These are phyloP conservation scores for Tromatobia lineatoria DNA, from an alignment of 2,888 invertebrate species.

Conservation along the genomic window DNA sequence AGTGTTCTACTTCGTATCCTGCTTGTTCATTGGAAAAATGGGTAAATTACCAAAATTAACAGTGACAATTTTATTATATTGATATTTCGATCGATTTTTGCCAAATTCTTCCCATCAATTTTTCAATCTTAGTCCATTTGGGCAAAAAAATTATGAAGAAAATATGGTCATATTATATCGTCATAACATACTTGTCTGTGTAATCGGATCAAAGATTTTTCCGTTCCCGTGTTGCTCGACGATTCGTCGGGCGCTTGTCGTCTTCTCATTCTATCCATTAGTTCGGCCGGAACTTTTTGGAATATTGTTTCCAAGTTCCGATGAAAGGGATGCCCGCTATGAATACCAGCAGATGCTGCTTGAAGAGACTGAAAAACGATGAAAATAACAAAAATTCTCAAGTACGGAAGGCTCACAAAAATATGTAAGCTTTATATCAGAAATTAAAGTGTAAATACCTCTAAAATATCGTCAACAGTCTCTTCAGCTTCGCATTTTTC, in stretches of 20 bases:
- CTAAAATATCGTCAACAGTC: slow-evolving; percentile 96
- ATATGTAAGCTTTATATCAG: not conserved
- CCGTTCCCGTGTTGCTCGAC: slow-evolving; percentile 90
- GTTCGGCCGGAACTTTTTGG: slow-evolving; percentile 93
- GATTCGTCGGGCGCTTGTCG: slow-evolving; percentile 88
- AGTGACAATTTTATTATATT: too few relatives aligned
- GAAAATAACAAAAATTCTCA: not conserved
- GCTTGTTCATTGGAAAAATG: not conserved
- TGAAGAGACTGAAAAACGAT: slow-evolving; percentile 90
- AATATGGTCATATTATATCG: not conserved
- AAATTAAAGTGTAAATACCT: slow-evolving; percentile 87
- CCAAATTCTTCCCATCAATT: too few relatives aligned
- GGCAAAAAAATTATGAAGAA: too few relatives aligned
- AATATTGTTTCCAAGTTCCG: slow-evolving; percentile 95
- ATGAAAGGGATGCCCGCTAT: slow-evolving; percentile 91
- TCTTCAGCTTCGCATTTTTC: slow-evolving; percentile 99
- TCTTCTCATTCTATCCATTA: slow-evolving; percentile 91
- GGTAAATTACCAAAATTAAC: not conserved
- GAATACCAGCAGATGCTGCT: slow-evolving; percentile 92
- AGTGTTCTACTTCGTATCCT: not conserved
- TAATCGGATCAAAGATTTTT: slow-evolving; percentile 94
- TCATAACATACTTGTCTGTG: slow-evolving; percentile 92
- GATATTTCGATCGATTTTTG: too few relatives aligned
- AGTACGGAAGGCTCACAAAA: not conserved
- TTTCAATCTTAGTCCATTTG: too few relatives aligned